Evolutionary conservation across 2,888 invertebrate genomes (phyloP), one percentile per base, ranked within the genome.

Genomic region (Cataglyphis cursor): DNA sequence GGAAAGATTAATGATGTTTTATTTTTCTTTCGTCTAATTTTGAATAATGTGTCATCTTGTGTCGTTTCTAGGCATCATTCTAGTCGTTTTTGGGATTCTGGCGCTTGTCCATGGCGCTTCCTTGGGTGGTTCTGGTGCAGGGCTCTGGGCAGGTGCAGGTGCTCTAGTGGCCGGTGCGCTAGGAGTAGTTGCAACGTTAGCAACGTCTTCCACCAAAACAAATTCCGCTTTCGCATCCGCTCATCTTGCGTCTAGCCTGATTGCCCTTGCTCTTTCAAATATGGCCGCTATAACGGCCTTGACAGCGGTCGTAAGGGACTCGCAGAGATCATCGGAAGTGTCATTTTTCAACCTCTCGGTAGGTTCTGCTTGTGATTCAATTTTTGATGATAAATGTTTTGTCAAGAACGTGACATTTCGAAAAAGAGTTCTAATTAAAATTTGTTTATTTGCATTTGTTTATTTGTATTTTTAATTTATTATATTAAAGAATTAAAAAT

Each of bases 111-210:
- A 96, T 92, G 96, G 96, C 65, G 96, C 97, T 24, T 95, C 95
- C 57, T 92, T 96, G 75, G 95, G 96, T 44, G 93, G 96, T 75
- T 96, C 96, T 41, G 97, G 97, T 31, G 97, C 96, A 1, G 97
- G 97, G 3, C 95, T 97, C 80, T 97, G 97, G 97, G 96, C 97
- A 65, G 97, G 97, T 28, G 96, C 96, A 85, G 95, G 96, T 59
- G 96, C 96, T 12, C 96, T 97, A 21, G 96, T 96, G 8, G 96
- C 97, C 0, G 97, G 97, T 1, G 95, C 95, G 0, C 95, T 96
- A 6, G 97, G 97, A 5, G 96, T 97, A 72, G 95, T 97, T 10
- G 96, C 97, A 10, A 93, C 94, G 10, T 90, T 94, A 35, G 93
- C 94, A 10, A 90, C 90, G 12, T 91, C 93, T 31, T 87, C 89